These are phyloP conservation scores for Cricetomys ansorgei DNA, from an alignment of 2,113 vertebrate species.

Conservation along the genomic window DNA sequence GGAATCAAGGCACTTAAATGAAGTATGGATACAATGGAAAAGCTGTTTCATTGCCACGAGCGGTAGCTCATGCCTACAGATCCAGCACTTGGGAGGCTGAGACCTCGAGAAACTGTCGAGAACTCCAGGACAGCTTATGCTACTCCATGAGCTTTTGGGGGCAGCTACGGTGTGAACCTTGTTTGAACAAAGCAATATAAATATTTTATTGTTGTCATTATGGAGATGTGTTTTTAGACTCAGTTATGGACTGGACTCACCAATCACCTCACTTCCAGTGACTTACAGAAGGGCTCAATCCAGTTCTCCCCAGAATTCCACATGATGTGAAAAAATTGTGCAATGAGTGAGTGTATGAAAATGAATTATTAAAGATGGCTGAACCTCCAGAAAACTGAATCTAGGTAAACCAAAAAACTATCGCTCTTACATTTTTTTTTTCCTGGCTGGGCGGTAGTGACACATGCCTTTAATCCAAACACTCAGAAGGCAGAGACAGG, in stretches of 20 bases:
- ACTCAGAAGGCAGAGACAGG: background rate
- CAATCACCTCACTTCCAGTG: background rate
- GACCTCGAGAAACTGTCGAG: background rate
- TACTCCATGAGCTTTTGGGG: background rate
- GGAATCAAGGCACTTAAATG: constrained; percentile 5
- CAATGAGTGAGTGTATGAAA: background rate
- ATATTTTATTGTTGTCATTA: background rate
- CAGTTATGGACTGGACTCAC: background rate
- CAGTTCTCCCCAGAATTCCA: background rate
- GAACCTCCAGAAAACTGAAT: background rate
- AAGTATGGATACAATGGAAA: background rate
- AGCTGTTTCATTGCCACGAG: background rate
- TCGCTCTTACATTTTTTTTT: background rate
- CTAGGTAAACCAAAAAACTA: background rate
- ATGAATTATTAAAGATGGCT: background rate
- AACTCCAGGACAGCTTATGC: background rate
- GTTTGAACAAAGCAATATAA: background rate
- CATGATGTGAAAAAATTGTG: background rate
- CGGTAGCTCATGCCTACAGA: background rate
- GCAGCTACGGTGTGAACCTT: background rate
- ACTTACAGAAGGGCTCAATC: background rate
- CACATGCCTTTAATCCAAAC: background rate
- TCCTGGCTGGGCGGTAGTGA: background rate
- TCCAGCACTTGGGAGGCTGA: background rate
- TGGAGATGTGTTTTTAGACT: constrained; percentile 32